phyloP scores from a whole-genome alignment of 2,888 invertebrate genomes.

The Xylota segnis region DNA sequence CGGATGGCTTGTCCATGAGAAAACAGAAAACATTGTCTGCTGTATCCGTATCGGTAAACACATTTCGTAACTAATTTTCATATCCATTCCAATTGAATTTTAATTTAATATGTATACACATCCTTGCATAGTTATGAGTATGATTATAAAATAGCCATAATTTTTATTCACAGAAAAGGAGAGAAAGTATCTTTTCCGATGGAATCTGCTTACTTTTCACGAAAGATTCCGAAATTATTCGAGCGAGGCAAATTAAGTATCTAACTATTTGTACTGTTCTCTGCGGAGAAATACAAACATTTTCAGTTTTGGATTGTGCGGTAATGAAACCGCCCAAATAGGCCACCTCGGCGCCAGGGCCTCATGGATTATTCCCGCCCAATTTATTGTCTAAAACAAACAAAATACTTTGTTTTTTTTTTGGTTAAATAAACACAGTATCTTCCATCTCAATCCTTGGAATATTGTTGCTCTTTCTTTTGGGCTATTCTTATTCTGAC shows the following conservation, averaged over 20 bases:
- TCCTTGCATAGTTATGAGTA: constrained; percentile 25
- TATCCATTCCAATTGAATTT: constrained; percentile 1
- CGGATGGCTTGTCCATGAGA: constrained; percentile 56
- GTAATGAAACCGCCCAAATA: constrained; percentile 75
- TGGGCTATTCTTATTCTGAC: constrained; percentile 53
- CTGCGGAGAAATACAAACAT: constrained; percentile 35
- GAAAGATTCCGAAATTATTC: constrained; percentile 57
- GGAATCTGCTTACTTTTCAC: constrained; percentile 34
- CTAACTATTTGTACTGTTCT: constrained; percentile 44
- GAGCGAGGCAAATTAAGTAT: constrained; percentile 62
- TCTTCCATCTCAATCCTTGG: constrained; percentile 40
- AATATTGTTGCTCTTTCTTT: constrained; percentile 37
- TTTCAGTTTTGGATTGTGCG: constrained; percentile 59
- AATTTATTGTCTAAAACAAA: constrained; percentile 72
- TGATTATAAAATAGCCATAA: constrained; percentile 51
- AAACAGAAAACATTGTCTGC: constrained; percentile 39
- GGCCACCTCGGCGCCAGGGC: constrained; percentile 75
- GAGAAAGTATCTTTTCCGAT: constrained; percentile 24
- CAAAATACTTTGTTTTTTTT: constrained; percentile 45
- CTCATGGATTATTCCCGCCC: constrained; percentile 64
- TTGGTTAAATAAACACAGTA: constrained; percentile 57
- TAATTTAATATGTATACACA: constrained; percentile 16
- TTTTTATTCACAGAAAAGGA: constrained; percentile 42
- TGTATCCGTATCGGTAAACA: neutral
- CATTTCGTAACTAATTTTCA: neutral